Evolutionary conservation across 1,140 invertebrate species (phyloP), one percentile per base, ranked within the genome.

Genomic region (Mycetomoellerius zeteki): DNA sequence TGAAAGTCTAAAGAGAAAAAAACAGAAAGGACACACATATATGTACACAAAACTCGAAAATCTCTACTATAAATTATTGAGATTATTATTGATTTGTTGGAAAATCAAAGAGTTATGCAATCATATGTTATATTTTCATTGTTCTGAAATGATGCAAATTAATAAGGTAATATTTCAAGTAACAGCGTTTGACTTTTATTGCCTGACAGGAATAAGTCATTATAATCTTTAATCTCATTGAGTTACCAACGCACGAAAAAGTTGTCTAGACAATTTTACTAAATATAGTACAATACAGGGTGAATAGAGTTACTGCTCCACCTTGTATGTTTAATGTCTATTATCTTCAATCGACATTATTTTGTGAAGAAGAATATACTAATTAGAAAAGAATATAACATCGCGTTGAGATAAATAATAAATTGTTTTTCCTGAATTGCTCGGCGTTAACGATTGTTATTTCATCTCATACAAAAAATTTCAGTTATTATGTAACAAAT

Each of bases 121-220:
- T n/a, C 5, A 21, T 56, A n/a, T 56, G n/a, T 64, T 64, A 58
- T 47, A 21, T 47, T 56, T 27, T 58, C 60, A 76, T 77, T 85
- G 81, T 12, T 21, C 14, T 62, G 60, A 67, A 50, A 69, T 30
- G 27, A 56, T 37, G 24, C 14, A 77, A 84, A 89, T 87, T 87
- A 87, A 90, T 81, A 90, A 86, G 58, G 19, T 19, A 64, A 47
- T 30, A 86, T 84, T 89, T 89, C 24, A 37, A 72, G 21, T 47
- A 85, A 90, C 3, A 62, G 43, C n/a, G 54, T 56, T 80, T 86
- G 82, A 81, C 62, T 56, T 8, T 56, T 30, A 71, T 86, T 78
- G 58, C 78, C 27, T 64, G 54, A 50, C 58, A 69, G 52, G 65
- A 86, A 87, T 87, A 89, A 60, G 58, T 50, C 27, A 33, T 64